Evolutionary conservation across 2,113 vertebrate species (phyloP), one percentile per base, ranked within the genome.

Genomic region (Oryzias curvinotus): DNA sequence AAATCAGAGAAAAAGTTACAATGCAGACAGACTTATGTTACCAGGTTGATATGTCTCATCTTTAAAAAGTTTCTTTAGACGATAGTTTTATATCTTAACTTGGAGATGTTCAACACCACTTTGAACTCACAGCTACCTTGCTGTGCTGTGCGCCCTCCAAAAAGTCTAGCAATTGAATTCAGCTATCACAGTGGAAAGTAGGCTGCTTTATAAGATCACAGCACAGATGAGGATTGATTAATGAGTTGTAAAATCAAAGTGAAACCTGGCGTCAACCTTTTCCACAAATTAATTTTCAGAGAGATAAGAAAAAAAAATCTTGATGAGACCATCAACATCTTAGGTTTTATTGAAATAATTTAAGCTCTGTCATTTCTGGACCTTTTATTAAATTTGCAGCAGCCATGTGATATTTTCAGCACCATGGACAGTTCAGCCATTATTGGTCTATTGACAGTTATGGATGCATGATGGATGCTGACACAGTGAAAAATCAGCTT

Each of bases 341-440:
- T 58, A 46, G 0, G 36, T 46, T 28, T 43, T 56, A 52, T 52
- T 58, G 12, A 14, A 30, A 19, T 28, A 10, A 45, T 13, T 49
- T 13, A 52, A 55, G 25, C 8, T 56, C 3, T 4, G 59, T 16
- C 23, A 7, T 36, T 47, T 15, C 7, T 5, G 42, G 3, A 66
- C 10, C 47, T 15, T 63, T 28, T 36, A 45, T 19, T 16, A 57
- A 17, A 50, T 36, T 7, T 16, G 5, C 53, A 61, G 46, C 36
- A 55, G 57, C 56, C 62, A 45, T 76, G 75, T 72, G 80, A 68
- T 80, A 76, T 42, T 69, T 87, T 87, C 87, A 89, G 85, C 73
- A 89, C 85, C 87, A 81, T 2, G 87, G 87, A 89, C 84, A 89
- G 85, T 75, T 87, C 84, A 78, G 52, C 52, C 52, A 68, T 81